phyloP scores from a whole-genome alignment of 2,113 vertebrate genomes.

The Parotia lawesii region DNA sequence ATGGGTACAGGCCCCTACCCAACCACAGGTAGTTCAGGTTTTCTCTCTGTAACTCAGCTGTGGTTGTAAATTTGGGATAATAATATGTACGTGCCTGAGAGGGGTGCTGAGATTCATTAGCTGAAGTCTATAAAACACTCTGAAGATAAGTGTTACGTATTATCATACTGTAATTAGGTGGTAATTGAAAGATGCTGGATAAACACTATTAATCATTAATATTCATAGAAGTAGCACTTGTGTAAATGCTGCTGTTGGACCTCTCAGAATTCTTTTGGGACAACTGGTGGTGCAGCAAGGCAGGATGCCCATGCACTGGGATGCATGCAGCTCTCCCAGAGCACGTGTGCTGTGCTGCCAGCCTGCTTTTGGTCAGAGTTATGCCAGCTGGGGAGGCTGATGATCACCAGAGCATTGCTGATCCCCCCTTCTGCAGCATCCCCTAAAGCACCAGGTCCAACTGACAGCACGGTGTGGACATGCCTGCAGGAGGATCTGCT shows the following conservation, averaged over 20 bases:
- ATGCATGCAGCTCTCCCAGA: background rate
- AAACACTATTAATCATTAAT: constrained; percentile 61
- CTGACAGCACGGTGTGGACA: background rate
- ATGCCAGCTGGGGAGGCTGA: background rate
- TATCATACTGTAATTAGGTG: constrained; percentile 59
- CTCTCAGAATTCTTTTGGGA: background rate
- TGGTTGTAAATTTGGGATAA: background rate
- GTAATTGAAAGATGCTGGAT: constrained; percentile 66
- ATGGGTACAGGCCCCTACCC: background rate
- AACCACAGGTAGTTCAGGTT: background rate
- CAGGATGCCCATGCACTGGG: background rate
- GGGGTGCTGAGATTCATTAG: constrained; percentile 43
- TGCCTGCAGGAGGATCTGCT: background rate
- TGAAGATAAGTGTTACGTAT: constrained; percentile 54
- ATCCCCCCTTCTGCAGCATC: background rate
- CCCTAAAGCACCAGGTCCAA: background rate
- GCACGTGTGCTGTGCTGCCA: accelerated
- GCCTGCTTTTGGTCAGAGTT: background rate
- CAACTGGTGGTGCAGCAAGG: background rate
- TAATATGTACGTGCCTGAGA: background rate
- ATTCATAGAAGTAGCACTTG: constrained; percentile 48
- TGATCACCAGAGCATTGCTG: background rate
- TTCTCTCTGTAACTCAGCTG: background rate
- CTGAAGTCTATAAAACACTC: constrained; percentile 49
- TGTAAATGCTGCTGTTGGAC: background rate